Percentiles rank a stretch among this genome's conserved stretches.
Conservation (phyloP, 2,888 invertebrate genomes). For the Aquatica leii region DNA sequence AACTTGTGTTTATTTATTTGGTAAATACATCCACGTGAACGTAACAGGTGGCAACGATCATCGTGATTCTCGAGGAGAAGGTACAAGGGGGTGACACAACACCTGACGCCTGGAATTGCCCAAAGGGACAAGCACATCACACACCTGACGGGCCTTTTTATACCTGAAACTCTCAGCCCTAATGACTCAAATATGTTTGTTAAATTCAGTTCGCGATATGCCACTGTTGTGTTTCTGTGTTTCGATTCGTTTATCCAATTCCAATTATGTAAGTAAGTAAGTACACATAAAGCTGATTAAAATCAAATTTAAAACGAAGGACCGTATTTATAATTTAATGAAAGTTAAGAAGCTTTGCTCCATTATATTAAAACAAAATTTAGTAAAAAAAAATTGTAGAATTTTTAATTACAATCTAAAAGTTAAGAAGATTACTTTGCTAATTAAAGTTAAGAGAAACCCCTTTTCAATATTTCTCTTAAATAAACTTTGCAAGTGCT, state of each 20-base stretch:
- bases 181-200: slow-evolving; percentile 26
- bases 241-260: slow-evolving; percentile 14
- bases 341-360: slow-evolving; percentile 4
- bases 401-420: slow-evolving; percentile 14
- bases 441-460: slow-evolving; percentile 10
- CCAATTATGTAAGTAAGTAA: slow-evolving; percentile 3
- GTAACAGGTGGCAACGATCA: slow-evolving; percentile 44
- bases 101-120: slow-evolving; percentile 36
- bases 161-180: slow-evolving; percentile 34
- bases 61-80: slow-evolving; percentile 22
- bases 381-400: slow-evolving; percentile 10
- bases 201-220: slow-evolving; percentile 31
- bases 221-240: slow-evolving; percentile 40
- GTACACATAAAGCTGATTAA: slow-evolving; percentile 3
- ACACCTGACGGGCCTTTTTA: slow-evolving; percentile 36
- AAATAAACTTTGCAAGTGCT: slow-evolving; percentile 1
- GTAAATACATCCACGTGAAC: slow-evolving; percentile 39
- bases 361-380: slow-evolving; percentile 10
- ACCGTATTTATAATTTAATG: background rate
- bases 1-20: slow-evolving; percentile 15
- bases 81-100: slow-evolving; percentile 24
- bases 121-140: slow-evolving; percentile 34
- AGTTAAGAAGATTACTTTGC: slow-evolving; percentile 13
- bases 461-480: slow-evolving; percentile 11
- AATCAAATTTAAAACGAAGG: slow-evolving; percentile 1